Evolutionary conservation across 2,797 vertebrate species (phyloP), one percentile per base, ranked within the genome.

Genomic region (Acropternis orthonyx): DNA sequence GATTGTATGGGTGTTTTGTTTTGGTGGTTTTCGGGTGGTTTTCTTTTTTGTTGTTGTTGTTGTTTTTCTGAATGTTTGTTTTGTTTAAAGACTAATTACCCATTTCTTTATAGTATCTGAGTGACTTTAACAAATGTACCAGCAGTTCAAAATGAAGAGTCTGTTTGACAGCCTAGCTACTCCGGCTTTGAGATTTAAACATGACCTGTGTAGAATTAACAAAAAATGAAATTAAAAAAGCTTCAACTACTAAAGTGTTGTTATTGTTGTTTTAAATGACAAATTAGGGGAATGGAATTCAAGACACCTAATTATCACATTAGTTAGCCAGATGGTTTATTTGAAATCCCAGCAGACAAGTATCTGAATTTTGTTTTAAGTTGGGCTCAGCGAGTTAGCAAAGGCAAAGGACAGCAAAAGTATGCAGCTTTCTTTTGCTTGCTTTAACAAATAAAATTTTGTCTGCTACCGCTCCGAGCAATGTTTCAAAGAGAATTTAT

Each of bases 281-380:
- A 92, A 81, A 92, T 88, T 87, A 82, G 24, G 67, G 49, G 85
- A 76, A 94, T 30, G 4, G 34, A 93, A 95, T 95, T 94, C 89
- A 95, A 95, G 87, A 85, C 63, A 94, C 69, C 65, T 92, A 79
- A 92, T 89, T 95, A 79, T 91, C 86, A 95, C 74, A 82, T 93
- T 82, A 65, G 65, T 73, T 78, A 88, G 80, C 81, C 83, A 85
- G 67, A 87, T 96, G 85, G 92, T 92, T 96, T 95, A 84, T 92
- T 88, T 92, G 95, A 69, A 91, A 89, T 85, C 85, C 68, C 80
- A 67, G 76, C 87, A 93, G 77, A 88, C 89, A 32, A 94, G 24
- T 66, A 79, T 67, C 39, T 83, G 75, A 73, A 83, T 91, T 96
- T 92, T 92, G 44, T 56, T 92, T 92, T 87, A 95, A 86, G 44